Evolutionary conservation across 2,797 vertebrate species (phyloP), one percentile per base, ranked within the genome.

Genomic region (Loris lydekkerianus): DNA sequence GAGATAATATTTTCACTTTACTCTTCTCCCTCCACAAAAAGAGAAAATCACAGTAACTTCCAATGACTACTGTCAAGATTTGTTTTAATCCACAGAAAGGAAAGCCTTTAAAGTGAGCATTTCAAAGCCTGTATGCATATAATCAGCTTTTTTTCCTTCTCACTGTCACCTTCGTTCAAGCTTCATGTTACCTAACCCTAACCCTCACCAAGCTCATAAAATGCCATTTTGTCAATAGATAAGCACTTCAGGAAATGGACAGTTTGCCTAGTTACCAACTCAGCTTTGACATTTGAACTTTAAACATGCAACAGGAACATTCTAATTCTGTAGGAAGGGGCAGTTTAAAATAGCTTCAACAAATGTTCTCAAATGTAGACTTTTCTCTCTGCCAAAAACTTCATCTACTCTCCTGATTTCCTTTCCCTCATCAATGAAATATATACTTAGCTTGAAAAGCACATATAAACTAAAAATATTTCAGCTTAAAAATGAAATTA

Each of bases 401-500:
- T 69, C 80, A 81, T 77, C 34, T 5, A 0, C n/a, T 8, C 6
- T 88, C 27, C 29, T 18, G 18, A 91, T 21, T 92, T 67, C 46
- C 29, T 70, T 61, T n/a, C 18, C 21, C 25, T 93, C n/a, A 5
- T 81, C 46, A 81, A 65, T 89, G 20, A 93, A 95, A 69, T 85
- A 53, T 9, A 77, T 56, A 43, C 31, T 86, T 89, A 72, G 18
- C 31, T 90, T 95, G 37, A 96, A 95, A 94, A 88, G 31, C 20
- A 91, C 46, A 56, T 81, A 89, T 78, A 84, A 75, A 81, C 69
- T 95, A 95, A 93, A 89, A 46, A 80, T n/a, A 53, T 60, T 63
- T 86, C 90, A 20, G 53, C 25, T 69, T 86, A 29, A 70, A 93
- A 84, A 69, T 90, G 20, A 85, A 95, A 86, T 94, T 91, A 88